Percentiles rank a stretch among this genome's conserved stretches.
phyloP scores from a whole-genome alignment of 2,888 invertebrate genomes.

The Macrosoma leucophasiata region DNA sequence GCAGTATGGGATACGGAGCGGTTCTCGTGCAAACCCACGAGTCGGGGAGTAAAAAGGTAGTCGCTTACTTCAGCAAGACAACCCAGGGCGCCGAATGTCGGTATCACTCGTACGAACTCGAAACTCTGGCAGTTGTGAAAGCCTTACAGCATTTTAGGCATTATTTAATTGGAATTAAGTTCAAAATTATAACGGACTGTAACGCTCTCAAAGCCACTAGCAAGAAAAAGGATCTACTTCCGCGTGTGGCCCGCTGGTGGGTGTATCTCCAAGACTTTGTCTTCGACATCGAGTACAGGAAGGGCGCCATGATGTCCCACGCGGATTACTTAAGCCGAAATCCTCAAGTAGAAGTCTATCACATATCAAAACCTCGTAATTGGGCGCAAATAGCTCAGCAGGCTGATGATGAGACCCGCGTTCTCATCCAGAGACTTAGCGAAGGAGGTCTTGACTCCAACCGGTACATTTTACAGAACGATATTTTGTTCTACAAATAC shows the following conservation, averaged over 20 bases:
- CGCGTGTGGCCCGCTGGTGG: slow-evolving; percentile 34
- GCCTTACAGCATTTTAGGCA: slow-evolving; percentile 33
- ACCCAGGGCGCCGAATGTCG: slow-evolving; percentile 23
- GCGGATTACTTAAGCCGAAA: slow-evolving; percentile 28
- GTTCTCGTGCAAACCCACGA: slow-evolving; percentile 13
- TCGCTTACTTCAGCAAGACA: slow-evolving; percentile 22
- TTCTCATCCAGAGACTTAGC: slow-evolving; percentile 10
- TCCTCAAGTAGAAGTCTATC: slow-evolving; percentile 18
- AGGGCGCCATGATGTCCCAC: slow-evolving; percentile 20
- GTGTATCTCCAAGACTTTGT: slow-evolving; percentile 30
- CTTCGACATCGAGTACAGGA: slow-evolving; percentile 25
- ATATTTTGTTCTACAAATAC: slow-evolving; percentile 6
- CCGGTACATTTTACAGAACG: slow-evolving; percentile 13
- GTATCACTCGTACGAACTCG: slow-evolving; percentile 28
- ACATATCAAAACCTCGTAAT: slow-evolving; percentile 20
- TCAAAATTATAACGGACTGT: slow-evolving; percentile 29
- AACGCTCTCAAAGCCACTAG: slow-evolving; percentile 33
- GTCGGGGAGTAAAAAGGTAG: slow-evolving; percentile 16
- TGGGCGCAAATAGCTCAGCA: slow-evolving; percentile 29
- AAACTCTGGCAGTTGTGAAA: slow-evolving; percentile 26
- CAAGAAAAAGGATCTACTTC: slow-evolving; percentile 30
- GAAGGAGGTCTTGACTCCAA: slow-evolving; percentile 2
- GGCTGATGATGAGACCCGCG: slow-evolving; percentile 10
- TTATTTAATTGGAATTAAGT: slow-evolving; percentile 26
- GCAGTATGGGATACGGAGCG: slow-evolving; percentile 27